phyloP scores from a whole-genome alignment of 2,797 vertebrate species.

The Typhlichthys eigenmanni region DNA sequence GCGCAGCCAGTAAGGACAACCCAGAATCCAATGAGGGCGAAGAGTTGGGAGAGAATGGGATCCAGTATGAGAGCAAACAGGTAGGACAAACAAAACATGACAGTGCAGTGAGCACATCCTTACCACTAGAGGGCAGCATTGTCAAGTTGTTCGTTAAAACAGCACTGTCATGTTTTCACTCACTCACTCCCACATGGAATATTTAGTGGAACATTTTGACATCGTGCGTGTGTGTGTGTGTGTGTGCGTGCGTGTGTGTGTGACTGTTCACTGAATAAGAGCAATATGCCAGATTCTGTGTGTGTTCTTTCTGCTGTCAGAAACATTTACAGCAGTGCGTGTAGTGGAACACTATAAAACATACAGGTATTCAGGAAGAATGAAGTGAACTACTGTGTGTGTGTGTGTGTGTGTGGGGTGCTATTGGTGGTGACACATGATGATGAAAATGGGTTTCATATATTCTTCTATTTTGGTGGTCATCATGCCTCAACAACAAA shows the following conservation, averaged over 20 bases:
- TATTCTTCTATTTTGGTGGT: slow-evolving; percentile 15
- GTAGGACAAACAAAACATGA: slow-evolving; percentile 36
- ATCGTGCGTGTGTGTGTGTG: neutral
- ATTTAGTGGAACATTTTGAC: neutral
- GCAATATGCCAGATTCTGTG: too few relatives aligned
- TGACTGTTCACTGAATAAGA: too few relatives aligned
- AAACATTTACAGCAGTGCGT: too few relatives aligned
- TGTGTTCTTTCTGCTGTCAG: too few relatives aligned
- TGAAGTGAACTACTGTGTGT: neutral
- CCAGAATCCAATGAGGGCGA: slow-evolving; percentile 35
- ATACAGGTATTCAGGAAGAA: too few relatives aligned
- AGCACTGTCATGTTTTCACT: neutral
- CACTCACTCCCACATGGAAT: neutral
- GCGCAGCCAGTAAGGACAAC: slow-evolving; percentile 18
- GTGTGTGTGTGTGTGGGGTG: neutral
- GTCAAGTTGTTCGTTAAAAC: neutral
- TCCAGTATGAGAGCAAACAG: slow-evolving; percentile 40
- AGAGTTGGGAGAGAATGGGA: slow-evolving; percentile 35
- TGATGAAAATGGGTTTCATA: slow-evolving; percentile 1
- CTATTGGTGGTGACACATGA: neutral
- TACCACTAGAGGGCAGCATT: slow-evolving; percentile 55
- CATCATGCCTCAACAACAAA: slow-evolving; percentile 9
- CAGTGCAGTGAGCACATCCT: neutral
- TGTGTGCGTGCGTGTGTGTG: neutral
- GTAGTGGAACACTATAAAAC: too few relatives aligned